Conservation (phyloP, 2,888 invertebrate species). For the Pycnomerus fuliginosus region DNA sequence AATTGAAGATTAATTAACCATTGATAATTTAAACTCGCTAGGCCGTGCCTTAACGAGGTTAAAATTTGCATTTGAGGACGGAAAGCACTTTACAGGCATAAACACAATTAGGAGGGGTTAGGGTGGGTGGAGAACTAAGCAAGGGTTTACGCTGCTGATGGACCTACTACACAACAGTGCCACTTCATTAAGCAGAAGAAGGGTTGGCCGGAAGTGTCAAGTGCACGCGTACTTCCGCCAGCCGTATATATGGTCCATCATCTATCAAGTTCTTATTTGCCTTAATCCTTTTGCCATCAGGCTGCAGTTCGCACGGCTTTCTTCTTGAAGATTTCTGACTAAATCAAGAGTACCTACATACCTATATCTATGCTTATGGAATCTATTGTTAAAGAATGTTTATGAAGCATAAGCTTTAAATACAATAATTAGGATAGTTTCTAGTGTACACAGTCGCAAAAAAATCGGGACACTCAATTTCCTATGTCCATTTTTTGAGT, state of each 20-base stretch:
- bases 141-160: constrained; percentile 16
- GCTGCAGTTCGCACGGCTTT: constrained; percentile 35
- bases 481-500: too few species aligned
- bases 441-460: too few species aligned
- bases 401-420: too few species aligned
- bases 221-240: constrained; percentile 48
- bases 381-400: too few species aligned
- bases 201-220: constrained; percentile 51
- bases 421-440: too few species aligned
- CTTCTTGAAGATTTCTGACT: too few species aligned
- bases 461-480: too few species aligned
- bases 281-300: constrained; percentile 12
- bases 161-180: constrained; percentile 33
- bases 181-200: constrained; percentile 41
- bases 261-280: constrained; percentile 14
- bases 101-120: constrained; percentile 52
- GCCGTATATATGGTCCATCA: constrained; percentile 32
- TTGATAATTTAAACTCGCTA: constrained; percentile 56
- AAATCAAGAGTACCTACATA: too few species aligned
- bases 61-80: constrained; percentile 58
- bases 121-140: constrained; percentile 32
- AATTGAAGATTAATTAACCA: constrained; percentile 59
- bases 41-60: constrained; percentile 56
- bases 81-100: constrained; percentile 56
- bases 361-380: too few species aligned